These are phyloP conservation scores for Troides aeacus DNA, from an alignment of 2,888 invertebrate genomes.

Conservation along the genomic window DNA sequence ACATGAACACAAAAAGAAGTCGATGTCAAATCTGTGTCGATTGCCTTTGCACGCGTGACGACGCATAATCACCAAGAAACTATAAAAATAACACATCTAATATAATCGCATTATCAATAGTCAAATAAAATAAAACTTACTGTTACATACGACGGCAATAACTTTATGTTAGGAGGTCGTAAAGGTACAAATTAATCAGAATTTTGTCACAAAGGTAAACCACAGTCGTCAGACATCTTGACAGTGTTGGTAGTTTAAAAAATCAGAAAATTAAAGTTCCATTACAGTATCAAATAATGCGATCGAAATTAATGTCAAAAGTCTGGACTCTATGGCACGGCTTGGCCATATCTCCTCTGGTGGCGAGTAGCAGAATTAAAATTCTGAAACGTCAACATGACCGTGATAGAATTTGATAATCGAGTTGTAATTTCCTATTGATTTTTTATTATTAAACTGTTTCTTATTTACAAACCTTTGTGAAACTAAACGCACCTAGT, in stretches of 20 bases:
- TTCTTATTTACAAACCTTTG: conserved; percentile 37
- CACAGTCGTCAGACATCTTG: conserved; percentile 72
- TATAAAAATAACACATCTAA: conserved; percentile 35
- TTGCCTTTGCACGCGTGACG: conserved; percentile 79
- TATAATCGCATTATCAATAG: conserved; percentile 38
- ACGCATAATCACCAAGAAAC: conserved; percentile 67
- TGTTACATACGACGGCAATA: conserved; percentile 59
- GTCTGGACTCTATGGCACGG: conserved; percentile 10
- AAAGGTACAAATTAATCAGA: conserved; percentile 50
- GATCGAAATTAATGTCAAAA: conserved; percentile 19
- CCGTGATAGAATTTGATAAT: conserved; percentile 63
- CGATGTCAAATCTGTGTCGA: conserved; percentile 78
- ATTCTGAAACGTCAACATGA: conserved; percentile 77
- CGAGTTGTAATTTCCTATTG: conserved; percentile 65
- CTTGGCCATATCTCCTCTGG: conserved; percentile 45
- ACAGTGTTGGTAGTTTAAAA: conserved; percentile 57
- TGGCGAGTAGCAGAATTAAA: conserved; percentile 51
- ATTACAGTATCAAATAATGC: conserved; percentile 4
- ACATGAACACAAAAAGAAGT: conserved; percentile 74
- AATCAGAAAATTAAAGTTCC: conserved; percentile 38
- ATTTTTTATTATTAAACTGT: conserved; percentile 47
- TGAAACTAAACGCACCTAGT: conserved; percentile 34
- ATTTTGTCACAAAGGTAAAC: conserved; percentile 69
- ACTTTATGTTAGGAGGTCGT: conserved; percentile 45
- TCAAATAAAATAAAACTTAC: conserved; percentile 59